Evolutionary conservation across 2,888 invertebrate genomes (phyloP), one percentile per base, ranked within the genome.

Genomic region (Baronia brevicornis): DNA sequence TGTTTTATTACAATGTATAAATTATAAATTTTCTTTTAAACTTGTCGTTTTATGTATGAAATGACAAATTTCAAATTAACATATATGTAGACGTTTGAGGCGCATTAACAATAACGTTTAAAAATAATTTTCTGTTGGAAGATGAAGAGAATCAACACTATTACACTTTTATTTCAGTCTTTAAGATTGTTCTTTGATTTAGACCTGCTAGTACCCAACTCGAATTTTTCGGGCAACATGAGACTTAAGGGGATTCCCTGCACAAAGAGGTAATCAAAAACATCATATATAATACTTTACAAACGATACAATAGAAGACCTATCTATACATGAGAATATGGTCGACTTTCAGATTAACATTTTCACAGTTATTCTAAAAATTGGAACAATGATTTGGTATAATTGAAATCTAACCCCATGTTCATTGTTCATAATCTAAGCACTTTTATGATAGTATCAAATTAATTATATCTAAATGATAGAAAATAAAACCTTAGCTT

Each of bases 151-250:
- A 3, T 18, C 17, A 19, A 28, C 2, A 3, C 14, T 25, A 8
- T 8, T 8, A 22, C 11, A 30, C 23, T 20, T 18, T 6, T 42
- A 48, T 53, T 51, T 65, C 62, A 63, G 65, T 68, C 64, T 66
- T 58, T 51, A 51, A 49, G 42, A 32, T 22, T 13, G 27, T 22
- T 30, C 29, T 26, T 18, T 19, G 5, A 12, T 48, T 46, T 52
- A 59, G 75, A 72, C 79, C 55, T 69, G 72, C 67, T 41, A 46
- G 58, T 75, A 73, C 69, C 65, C 75, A 77, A 79, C n/a, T n/a
- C n/a, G n/a, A n/a, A 73, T 29, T n/a, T 28, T 57, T 75, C 66
- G 74, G 75, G 70, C 72, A 77, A 61, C 77, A 74, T n/a, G n/a
- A 74, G 79, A 80, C 80, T 48, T 8, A 17, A 38, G 28, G 29